Evolutionary conservation across 2,797 vertebrate species (phyloP), one percentile per base, ranked within the genome.

Genomic region (Acipenser ruthenus): DNA sequence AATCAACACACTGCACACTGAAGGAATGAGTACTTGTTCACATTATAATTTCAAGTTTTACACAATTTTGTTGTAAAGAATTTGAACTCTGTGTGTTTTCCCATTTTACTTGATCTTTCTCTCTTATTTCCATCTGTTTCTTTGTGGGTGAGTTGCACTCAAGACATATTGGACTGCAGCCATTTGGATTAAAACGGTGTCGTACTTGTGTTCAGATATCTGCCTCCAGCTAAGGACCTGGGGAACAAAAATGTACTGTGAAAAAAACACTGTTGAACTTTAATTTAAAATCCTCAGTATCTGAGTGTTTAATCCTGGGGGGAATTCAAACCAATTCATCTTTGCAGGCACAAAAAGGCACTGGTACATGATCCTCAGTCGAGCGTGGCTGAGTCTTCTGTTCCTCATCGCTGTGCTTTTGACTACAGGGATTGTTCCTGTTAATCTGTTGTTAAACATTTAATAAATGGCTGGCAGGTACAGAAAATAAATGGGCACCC

Each of bases 391-490:
- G 65, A 18, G 60, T 67, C 12, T 49, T 10, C 7, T 62, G 49
- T 51, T 51, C 6, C 49, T 10, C 49, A 23, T 23, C 50, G n/a
- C 12, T 61, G 50, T 37, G 6, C 55, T 12, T 18, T 53, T 67
- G 60, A 61, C 61, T 49, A 49, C 47, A 56, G 60, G 60, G 60
- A 56, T 49, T 63, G 55, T 6, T 62, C 48, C 8, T 67, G 49
- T 62, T 62, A 62, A 62, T 63, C 8, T 49, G 8, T 51, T 63
- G 12, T 49, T 63, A 49, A 56, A 56, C 23, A 37, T 62, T 50
- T 67, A 48, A 67, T 67, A 62, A 67, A 53, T n/a, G 18, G 11
- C 50, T 52, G 49, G 62, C 23, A 23, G 11, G 48, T 8, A 62
- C 66, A 63, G 23, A 37, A 37, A 37, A 37, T 3, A 37, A 37